Base-by-base conservation (phyloP, 1,140 invertebrate species). In the Sinonovacula constricta region DNA sequence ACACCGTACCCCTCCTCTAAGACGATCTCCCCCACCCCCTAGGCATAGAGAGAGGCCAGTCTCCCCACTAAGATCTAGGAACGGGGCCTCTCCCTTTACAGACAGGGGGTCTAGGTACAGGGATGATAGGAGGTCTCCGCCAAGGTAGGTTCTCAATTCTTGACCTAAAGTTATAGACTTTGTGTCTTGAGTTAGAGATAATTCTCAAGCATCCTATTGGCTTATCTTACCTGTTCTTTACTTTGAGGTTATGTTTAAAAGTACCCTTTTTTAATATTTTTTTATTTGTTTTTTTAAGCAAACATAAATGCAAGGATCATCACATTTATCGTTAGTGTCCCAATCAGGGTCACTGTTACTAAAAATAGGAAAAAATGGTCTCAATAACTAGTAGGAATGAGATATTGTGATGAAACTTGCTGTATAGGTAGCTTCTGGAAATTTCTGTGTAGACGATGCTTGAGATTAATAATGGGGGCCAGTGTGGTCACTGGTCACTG, bases 81-180 rank as follows among this genome's bases (percentile, higher is more conserved):
- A 36, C 14, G 18, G 7, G 18, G 24, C 63, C 63, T 39, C 34
- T 60, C 22, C 18, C 33, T 36, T 0, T n/a, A 33, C 10, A 2
- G n/a, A 22, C 4, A 34, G 54, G 12, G 3, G 5, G n/a, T 60
- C 26, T 59, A 4, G 26, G 30, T 15, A 15, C 14, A 24, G 18
- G 10, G 18, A 24, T 62, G 28, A 22, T 4, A 30, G 62, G 28
- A 68, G 74, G 51, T 81, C 66, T 22, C 66, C 66, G 2, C 66
- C 66, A 24, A 54, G 66, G 66, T 68, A 14, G 22, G 66, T 56
- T 7, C 5, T 56, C 15, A 7, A 56, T 12, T n/a, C 10, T 49
- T 56, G 26, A 31, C 3, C 26, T 7, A 10, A 7, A 30, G 26
- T 22, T 60, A n/a, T 12, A 60, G 3, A 60, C n/a, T 7, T 3